Evolutionary conservation across 1,140 invertebrate species (phyloP).

Genomic region (Lordiphosa stackelbergi): DNA sequence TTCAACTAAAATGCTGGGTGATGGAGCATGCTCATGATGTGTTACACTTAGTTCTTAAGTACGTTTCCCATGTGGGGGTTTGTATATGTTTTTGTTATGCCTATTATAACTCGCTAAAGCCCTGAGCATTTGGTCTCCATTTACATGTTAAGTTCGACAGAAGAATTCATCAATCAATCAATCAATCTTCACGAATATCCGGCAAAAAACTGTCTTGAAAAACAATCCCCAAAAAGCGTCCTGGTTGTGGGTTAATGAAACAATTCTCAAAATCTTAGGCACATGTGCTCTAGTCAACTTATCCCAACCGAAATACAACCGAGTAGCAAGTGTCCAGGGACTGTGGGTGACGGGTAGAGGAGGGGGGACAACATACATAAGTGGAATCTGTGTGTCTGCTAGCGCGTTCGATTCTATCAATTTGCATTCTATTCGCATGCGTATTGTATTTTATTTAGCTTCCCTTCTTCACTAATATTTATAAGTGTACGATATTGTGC

Average conservation of each 20-base stretch:
- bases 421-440: conserved; percentile 27
- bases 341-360: background rate
- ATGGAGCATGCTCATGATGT: conserved; percentile 74
- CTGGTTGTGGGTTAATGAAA: conserved; percentile 26
- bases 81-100: conserved; percentile 22
- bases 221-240: conserved; percentile 55
- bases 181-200: conserved; percentile 31
- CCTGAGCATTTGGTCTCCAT: conserved; percentile 76
- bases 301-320: conserved; percentile 40
- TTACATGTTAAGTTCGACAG: conserved; percentile 71
- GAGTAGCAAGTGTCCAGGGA: conserved; percentile 18
- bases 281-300: conserved; percentile 23
- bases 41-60: conserved; percentile 66
- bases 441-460: conserved; percentile 29
- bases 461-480: conserved; percentile 48
- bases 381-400: conserved; percentile 16
- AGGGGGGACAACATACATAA: conserved; percentile 3
- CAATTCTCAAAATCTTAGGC: background rate
- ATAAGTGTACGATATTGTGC: conserved; percentile 74
- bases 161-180: conserved; percentile 41
- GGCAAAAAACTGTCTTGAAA: conserved; percentile 22
- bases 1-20: conserved; percentile 42
- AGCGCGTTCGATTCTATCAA: conserved; percentile 36
- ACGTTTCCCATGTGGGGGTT: conserved; percentile 20
- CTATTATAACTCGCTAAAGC: conserved; percentile 70